Evolutionary conservation across 2,113 vertebrate genomes (phyloP).

Genomic region (Corythaeola cristata): DNA sequence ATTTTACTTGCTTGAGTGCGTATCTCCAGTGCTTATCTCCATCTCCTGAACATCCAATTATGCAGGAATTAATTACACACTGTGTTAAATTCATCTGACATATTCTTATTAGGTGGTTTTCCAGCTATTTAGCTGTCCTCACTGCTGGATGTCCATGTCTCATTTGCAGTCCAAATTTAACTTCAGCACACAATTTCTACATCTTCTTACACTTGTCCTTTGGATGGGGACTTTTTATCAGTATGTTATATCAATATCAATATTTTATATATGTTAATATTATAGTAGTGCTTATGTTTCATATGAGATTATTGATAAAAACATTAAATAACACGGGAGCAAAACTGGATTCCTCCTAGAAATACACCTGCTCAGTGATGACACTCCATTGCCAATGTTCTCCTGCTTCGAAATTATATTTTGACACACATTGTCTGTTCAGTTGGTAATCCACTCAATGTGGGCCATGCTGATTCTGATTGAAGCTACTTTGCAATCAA

Average conservation of each 20-base stretch:
- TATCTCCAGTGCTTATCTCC: neutral
- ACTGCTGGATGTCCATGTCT: neutral
- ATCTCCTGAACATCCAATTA: neutral
- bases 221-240: neutral
- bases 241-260: neutral
- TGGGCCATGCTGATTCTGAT: neutral
- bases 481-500: neutral
- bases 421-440: neutral
- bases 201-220: neutral
- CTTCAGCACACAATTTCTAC: neutral
- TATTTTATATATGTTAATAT: neutral
- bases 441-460: neutral
- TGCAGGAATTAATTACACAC: neutral
- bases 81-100: neutral
- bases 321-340: neutral
- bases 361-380: neutral
- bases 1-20: neutral
- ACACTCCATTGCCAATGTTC: neutral
- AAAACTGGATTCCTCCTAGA: neutral
- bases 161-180: neutral
- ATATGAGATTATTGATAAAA: neutral
- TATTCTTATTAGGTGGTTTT: neutral
- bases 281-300: neutral
- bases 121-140: neutral
- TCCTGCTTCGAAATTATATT: neutral